phyloP scores from a whole-genome alignment of 2,888 invertebrate genomes.

The Temnothorax unifasciatus region DNA sequence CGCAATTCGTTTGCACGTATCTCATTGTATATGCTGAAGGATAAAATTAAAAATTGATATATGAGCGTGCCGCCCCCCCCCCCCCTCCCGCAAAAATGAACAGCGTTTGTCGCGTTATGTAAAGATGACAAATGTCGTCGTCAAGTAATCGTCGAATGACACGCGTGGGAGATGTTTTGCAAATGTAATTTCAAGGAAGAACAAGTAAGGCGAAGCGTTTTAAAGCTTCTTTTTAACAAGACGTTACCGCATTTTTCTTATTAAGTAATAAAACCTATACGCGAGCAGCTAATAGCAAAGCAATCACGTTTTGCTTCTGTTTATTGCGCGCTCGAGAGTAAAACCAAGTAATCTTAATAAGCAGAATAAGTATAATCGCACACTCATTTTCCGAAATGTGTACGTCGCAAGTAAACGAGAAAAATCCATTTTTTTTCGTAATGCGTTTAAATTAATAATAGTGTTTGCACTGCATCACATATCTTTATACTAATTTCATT shows the following conservation, averaged over 20 bases:
- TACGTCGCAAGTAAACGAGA: background rate
- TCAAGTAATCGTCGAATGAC: background rate
- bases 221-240: background rate
- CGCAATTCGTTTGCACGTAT: background rate
- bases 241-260: background rate
- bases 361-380: background rate
- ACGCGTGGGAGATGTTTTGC: slow-evolving; percentile 1
- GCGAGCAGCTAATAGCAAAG: background rate
- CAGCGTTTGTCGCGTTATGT: background rate
- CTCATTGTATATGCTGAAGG: background rate
- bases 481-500: slow-evolving; percentile 47
- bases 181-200: slow-evolving; percentile 14
- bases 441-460: slow-evolving; percentile 3
- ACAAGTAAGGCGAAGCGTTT: background rate
- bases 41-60: slow-evolving; percentile 26
- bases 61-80: background rate
- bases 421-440: slow-evolving; percentile 7
- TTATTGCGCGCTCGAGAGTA: background rate
- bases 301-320: background rate
- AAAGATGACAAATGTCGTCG: slow-evolving; percentile 18
- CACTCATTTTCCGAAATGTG: background rate
- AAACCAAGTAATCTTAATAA: background rate
- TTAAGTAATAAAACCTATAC: background rate
- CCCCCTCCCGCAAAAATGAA: background rate
- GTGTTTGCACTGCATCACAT: background rate